Percentiles rank a stretch among this genome's conserved stretches.
Conservation (phyloP, 64 coral and sea anemone species). For the Catalaphyllia jardinei region DNA sequence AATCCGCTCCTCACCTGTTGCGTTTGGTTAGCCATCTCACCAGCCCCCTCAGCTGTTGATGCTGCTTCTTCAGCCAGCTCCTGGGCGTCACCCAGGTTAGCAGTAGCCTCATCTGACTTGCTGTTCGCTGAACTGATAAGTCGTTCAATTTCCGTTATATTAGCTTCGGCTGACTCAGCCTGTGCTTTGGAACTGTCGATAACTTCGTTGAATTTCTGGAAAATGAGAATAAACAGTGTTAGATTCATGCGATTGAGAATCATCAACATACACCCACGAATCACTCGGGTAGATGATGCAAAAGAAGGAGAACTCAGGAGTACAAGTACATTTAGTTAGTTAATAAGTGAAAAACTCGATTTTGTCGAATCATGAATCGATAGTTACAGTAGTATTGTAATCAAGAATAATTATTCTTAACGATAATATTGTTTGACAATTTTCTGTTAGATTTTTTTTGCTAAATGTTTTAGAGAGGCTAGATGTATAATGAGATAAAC, state of each 20-base stretch:
- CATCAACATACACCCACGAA: background rate
- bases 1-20: conserved; percentile 41
- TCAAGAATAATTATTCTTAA: no score
- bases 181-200: conserved; percentile 80
- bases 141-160: conserved; percentile 84
- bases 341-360: no score
- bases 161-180: conserved; percentile 73
- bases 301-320: no score
- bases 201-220: conserved; percentile 86
- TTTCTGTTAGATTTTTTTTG: no score
- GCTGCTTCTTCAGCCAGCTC: conserved; percentile 48
- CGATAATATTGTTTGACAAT: no score
- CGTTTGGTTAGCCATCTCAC: conserved; percentile 51
- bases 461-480: no score
- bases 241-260: background rate
- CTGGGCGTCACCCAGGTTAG: conserved; percentile 64
- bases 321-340: no score
- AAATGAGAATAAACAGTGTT: conserved; percentile 6
- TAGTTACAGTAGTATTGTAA: no score
- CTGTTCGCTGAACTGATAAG: conserved; percentile 82
- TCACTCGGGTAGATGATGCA: background rate
- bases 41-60: conserved; percentile 45
- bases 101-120: conserved; percentile 80
- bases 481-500: no score
- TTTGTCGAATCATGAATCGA: no score